Evolutionary conservation across 1,140 invertebrate species (phyloP), one percentile per base, ranked within the genome.

Genomic region (Anastrepha ludens): DNA sequence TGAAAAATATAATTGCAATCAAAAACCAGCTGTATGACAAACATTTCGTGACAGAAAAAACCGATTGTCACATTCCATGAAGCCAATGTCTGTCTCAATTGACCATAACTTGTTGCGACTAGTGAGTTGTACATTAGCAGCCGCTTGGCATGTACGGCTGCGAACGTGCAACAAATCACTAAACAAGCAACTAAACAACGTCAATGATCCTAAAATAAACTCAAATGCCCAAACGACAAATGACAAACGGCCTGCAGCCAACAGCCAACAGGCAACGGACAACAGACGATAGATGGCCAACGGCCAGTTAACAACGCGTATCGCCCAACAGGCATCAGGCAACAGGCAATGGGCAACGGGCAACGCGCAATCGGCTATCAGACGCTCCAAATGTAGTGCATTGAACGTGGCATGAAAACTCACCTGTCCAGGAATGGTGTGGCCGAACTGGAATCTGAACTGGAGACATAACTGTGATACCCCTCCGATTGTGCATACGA

Each of bases 401-500:
- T 17, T 44, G 41, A 47, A 17, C 44, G 67, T 62, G 60, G 60
- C 60, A 62, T 62, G 20, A 29, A 81, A 55, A 92, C 90, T 93
- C 92, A 95, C 95, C 96, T 95, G 91, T 97, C 97, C 87, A 97
- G 93, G 91, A 97, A 96, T 15, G 97, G 97, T 7, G 97, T 97
- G 39, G 94, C 95, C 15, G 96, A 96, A 29, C 95, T 96, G 6
- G 96, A 97, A 93, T 96, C 97, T 60, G 96, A 96, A 90, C 96
- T 97, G 87, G 96, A 97, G 41, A 96, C 97, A 92, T 96, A 97
- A 92, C 96, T 97, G 91, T 97, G 96, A 91, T 97, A 97, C 15
- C 96, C 96, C 93, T 97, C 96, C 41, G 96, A 96, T 89, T 97
- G 96, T 17, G 96, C 96, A 93, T 97, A 97, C 62, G 96, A 96